Evolutionary conservation across 2,888 invertebrate species (phyloP).

Genomic region (Rotaria sp.): DNA sequence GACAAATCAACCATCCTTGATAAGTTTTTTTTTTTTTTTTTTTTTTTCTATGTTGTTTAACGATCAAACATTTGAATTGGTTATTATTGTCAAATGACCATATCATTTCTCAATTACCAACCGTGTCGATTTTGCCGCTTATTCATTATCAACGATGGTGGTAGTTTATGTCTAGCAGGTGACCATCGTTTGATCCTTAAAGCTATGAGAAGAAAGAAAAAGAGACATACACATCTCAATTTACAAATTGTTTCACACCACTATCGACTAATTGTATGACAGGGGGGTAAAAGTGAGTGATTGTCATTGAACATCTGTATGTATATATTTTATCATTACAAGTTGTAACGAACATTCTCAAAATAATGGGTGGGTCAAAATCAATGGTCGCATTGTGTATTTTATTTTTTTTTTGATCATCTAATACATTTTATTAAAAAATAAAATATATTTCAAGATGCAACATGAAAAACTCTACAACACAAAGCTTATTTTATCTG

Average conservation of each 20-base stretch:
- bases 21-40: conserved; percentile 13
- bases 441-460: too few species aligned
- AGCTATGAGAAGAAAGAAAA: not conserved
- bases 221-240: not conserved
- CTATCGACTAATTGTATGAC: not conserved
- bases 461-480: too few species aligned
- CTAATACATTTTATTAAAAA: too few species aligned
- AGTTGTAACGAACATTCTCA: not conserved
- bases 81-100: conserved; percentile 11
- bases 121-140: conserved; percentile 22
- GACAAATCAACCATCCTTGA: conserved; percentile 1
- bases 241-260: conserved; percentile 18
- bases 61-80: not conserved
- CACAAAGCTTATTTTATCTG: too few species aligned
- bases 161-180: conserved; percentile 10
- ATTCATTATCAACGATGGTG: conserved; percentile 17
- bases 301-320: conserved; percentile 15
- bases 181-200: not conserved
- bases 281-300: not conserved
- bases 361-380: too few species aligned
- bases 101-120: conserved; percentile 6
- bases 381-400: too few species aligned
- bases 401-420: too few species aligned
- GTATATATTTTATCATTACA: not conserved
- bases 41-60: not conserved